A percentile compares a stretch with the other conserved stretches of the same genome.
Evolutionary conservation across 2,113 vertebrate species (phyloP).

Genomic region (Ramphastos sulfuratus): DNA sequence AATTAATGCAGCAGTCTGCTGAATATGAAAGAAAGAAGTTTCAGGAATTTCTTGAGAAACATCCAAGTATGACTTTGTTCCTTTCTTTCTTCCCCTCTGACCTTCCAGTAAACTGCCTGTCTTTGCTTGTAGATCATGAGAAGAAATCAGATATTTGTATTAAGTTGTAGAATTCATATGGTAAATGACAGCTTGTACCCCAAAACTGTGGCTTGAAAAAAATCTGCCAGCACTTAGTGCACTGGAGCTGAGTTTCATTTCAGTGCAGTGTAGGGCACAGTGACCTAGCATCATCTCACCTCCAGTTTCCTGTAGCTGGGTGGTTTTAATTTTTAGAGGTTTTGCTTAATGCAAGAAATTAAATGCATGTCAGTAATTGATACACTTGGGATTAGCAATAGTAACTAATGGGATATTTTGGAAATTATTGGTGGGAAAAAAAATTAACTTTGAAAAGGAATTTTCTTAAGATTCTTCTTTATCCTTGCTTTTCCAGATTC

Average conservation of each 20-base stretch:
- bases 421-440: background rate
- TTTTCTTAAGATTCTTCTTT: background rate
- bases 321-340: background rate
- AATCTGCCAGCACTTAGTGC: background rate
- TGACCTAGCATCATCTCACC: background rate
- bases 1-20: conserved; percentile 94
- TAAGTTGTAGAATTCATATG: background rate
- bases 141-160: background rate
- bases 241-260: background rate
- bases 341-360: conserved; percentile 3
- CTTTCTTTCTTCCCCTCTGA: conserved; percentile 59
- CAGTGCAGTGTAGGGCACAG: background rate
- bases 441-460: background rate
- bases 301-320: background rate
- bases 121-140: conserved; percentile 27
- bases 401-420: background rate
- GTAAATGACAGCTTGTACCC: background rate
- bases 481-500: conserved; percentile 77
- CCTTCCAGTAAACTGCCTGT: conserved; percentile 18
- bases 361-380: conserved; percentile 10
- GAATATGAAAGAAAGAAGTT: conserved; percentile 98
- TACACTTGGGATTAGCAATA: background rate
- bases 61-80: conserved; percentile 85
- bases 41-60: conserved; percentile 92
- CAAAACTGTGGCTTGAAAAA: background rate